Evolutionary conservation across 2,797 vertebrate genomes (phyloP).

Genomic region (Crenichthys baileyi): DNA sequence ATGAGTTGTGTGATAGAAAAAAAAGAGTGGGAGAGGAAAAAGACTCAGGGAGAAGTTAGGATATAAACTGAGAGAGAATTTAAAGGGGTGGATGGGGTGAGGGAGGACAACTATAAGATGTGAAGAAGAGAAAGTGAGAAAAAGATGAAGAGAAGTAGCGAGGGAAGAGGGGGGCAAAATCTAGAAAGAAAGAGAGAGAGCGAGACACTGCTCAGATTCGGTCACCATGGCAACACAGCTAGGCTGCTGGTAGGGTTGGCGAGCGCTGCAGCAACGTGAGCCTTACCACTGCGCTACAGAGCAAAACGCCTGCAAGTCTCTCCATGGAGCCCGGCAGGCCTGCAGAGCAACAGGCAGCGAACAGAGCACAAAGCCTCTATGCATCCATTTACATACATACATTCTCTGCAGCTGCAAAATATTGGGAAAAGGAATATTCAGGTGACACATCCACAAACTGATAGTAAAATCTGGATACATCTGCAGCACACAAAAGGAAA

Average conservation of each 20-base stretch:
- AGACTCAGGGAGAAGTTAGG: constrained; percentile 50
- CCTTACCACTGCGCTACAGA: constrained; percentile 77
- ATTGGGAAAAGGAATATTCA: background rate
- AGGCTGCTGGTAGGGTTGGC: constrained; percentile 81
- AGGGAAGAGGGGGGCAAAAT: background rate
- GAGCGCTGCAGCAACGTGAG: constrained; percentile 82
- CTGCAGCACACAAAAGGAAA: constrained; percentile 9
- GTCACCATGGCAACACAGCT: constrained; percentile 85
- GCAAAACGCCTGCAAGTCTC: constrained; percentile 76
- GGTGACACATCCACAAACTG: background rate
- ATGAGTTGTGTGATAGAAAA: constrained; percentile 43
- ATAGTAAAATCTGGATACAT: constrained; percentile 7
- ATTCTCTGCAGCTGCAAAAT: background rate
- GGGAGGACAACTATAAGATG: constrained; percentile 42
- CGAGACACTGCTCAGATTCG: constrained; percentile 83
- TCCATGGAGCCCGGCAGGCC: constrained; percentile 64
- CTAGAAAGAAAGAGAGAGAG: constrained; percentile 41
- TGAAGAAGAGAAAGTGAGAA: constrained; percentile 58
- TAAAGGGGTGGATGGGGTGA: constrained; percentile 32
- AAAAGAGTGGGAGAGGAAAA: constrained; percentile 47
- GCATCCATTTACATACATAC: constrained; percentile 34
- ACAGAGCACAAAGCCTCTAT: constrained; percentile 48
- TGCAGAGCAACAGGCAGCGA: constrained; percentile 76
- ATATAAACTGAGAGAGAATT: constrained; percentile 55
- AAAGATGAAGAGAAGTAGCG: constrained; percentile 27